Base-by-base conservation (phyloP, 2,888 invertebrate genomes). In the Sipunculus nudus region DNA sequence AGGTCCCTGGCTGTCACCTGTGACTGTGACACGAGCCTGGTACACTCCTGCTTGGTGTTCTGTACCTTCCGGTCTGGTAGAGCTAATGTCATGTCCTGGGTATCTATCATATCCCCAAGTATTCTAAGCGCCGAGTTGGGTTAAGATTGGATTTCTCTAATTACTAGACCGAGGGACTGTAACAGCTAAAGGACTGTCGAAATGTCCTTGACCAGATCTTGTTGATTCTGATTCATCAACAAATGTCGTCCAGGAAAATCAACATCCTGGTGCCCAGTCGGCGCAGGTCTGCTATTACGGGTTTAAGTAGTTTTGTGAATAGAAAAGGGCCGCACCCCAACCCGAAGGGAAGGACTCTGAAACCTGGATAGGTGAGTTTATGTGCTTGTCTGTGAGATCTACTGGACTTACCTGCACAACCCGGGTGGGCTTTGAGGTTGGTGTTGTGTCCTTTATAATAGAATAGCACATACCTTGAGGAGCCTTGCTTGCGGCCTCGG, bases 331-430 rank as follows among this genome's bases (percentile, higher is more conserved):
- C 43, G 8, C 16, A 43, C 19, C 8, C 43, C 19, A 43, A 43
- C 43, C 43, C 43, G 43, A 43, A 43, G 19, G 43, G 43, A 43
- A n/a, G n/a, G n/a, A n/a, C n/a, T n/a, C n/a, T n/a, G n/a, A n/a
- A n/a, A n/a, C n/a, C n/a, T n/a, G n/a, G n/a, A n/a, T n/a, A n/a
- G n/a, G n/a, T n/a, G n/a, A n/a, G n/a, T n/a, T n/a, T n/a, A n/a
- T n/a, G n/a, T n/a, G n/a, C n/a, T n/a, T n/a, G n/a, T n/a, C n/a
- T n/a, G n/a, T n/a, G n/a, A n/a, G n/a, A n/a, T n/a, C n/a, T n/a
- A n/a, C n/a, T n/a, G n/a, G n/a, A n/a, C n/a, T n/a, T n/a, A n/a
- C n/a, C n/a, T n/a, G n/a, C n/a, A n/a, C n/a, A n/a, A n/a, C n/a
- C n/a, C n/a, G n/a, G n/a, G n/a, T n/a, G n/a, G n/a, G n/a, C n/a